phyloP scores from a whole-genome alignment of 1,140 invertebrate species.

The Diachasmimorpha longicaudata region DNA sequence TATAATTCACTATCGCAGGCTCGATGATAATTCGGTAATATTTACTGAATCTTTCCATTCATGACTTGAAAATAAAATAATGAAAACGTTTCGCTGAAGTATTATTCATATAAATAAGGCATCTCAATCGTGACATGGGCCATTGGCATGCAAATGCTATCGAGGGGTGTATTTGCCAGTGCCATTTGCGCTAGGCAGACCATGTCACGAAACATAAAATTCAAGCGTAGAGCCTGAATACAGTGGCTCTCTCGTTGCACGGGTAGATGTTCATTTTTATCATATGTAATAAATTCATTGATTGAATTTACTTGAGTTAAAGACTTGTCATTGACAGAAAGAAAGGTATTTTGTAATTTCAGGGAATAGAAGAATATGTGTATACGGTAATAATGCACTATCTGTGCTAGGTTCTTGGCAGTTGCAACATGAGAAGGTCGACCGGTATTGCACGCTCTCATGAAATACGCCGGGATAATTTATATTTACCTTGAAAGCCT shows the following conservation, averaged over 20 bases:
- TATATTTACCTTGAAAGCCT: not conserved
- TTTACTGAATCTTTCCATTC: too few species aligned
- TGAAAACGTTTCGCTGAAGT: not conserved
- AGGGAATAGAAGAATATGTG: not conserved
- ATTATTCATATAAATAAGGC: constrained; percentile 8
- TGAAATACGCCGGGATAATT: not conserved
- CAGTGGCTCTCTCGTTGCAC: not conserved
- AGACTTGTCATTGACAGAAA: not conserved
- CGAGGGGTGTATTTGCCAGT: not conserved
- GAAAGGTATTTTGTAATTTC: not conserved
- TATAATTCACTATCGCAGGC: too few species aligned
- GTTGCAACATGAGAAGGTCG: constrained; percentile 62
- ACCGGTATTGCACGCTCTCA: constrained; percentile 46
- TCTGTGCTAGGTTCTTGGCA: constrained; percentile 58
- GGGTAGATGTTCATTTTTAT: not conserved
- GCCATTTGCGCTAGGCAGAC: not conserved
- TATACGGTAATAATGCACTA: constrained; percentile 31
- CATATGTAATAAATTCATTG: not conserved
- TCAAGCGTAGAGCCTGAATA: not conserved
- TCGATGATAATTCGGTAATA: too few species aligned
- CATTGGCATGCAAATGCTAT: constrained; percentile 32
- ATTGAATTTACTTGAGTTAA: not conserved
- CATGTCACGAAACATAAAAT: not conserved
- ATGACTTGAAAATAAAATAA: not conserved
- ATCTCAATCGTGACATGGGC: constrained; percentile 30